Evolutionary conservation across 2,113 vertebrate species (phyloP), one percentile per base, ranked within the genome.

Genomic region (Corvus moneduloides): DNA sequence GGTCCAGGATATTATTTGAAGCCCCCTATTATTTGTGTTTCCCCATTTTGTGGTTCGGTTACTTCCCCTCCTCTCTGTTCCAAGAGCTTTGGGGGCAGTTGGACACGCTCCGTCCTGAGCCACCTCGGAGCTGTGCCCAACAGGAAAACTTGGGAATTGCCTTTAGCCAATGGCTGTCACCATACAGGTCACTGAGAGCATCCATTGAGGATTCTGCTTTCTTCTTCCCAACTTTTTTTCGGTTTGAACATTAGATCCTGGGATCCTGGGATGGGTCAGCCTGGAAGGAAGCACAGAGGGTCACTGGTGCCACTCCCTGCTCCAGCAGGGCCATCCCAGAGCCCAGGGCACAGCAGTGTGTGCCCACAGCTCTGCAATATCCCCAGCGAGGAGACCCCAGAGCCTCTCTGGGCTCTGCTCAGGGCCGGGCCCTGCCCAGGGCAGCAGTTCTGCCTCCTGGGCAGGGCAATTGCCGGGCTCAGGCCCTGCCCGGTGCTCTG

Each of bases 211-310:
- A 30, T 0, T 52, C n/a, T 39, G 16, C 6, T 39, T 48, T 62
- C 82, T 21, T 24, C 43, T 44, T 41, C 71, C 30, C 35, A 41
- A 28, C 20, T 7, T 30, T 55, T 71, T 41, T 56, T n/a, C 13
- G 13, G 26, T 56, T 49, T 56, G 6, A 33, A 39, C 19, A 12
- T 24, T n/a, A 49, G 35, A n/a, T 49, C 43, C 16, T 51, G 56
- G 28, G 23, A 19, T n/a, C 1, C 41, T 12, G 10, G n/a, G 4
- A 0, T 4, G n/a, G 11, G 1, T 23, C 18, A n/a, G 49, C 1
- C 0, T 63, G 49, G 49, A 41, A 16, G 37, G 26, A 16, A 16
- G 11, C 35, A 4, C 44, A 19, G 67, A 20, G 80, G 20, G 59
- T 78, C 20, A 5, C 46, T 32, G 33, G 33, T 17, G 27, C 3